These are phyloP conservation scores for Limnephilus rhombicus DNA, from an alignment of 2,888 invertebrate genomes.

Conservation along the genomic window DNA sequence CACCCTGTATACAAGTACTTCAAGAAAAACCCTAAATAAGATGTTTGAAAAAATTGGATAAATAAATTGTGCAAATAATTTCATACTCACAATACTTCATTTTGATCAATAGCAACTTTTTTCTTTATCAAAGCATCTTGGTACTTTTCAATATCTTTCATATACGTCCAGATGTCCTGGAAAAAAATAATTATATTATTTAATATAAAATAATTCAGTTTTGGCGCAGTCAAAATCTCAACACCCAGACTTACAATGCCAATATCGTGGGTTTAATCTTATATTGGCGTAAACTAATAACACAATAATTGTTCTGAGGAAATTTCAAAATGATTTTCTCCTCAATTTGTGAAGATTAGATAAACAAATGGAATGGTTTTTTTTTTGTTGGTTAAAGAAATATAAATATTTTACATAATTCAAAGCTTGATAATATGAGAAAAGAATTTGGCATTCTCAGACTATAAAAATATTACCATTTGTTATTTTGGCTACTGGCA, in stretches of 20 bases:
- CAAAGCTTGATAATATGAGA: no score
- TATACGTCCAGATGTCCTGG: conserved; percentile 83
- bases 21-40: no score
- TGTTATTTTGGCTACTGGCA: no score
- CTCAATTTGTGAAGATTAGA: background rate
- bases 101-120: conserved; percentile 80
- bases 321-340: background rate
- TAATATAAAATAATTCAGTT: background rate
- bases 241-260: background rate
- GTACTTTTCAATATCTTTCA: conserved; percentile 82
- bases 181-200: conserved; percentile 61
- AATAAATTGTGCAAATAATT: background rate
- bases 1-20: no score
- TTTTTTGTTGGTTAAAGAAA: no score
- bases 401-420: no score
- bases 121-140: conserved; percentile 85
- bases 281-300: no score
- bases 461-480: no score
- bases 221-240: background rate
- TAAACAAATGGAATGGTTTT: background rate
- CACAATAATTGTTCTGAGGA: background rate
- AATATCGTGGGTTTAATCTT: background rate
- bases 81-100: conserved; percentile 77
- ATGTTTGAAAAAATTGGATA: no score
- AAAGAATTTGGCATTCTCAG: no score